phyloP scores from a whole-genome alignment of 1,140 invertebrate species.

The Sycophila sp. region DNA sequence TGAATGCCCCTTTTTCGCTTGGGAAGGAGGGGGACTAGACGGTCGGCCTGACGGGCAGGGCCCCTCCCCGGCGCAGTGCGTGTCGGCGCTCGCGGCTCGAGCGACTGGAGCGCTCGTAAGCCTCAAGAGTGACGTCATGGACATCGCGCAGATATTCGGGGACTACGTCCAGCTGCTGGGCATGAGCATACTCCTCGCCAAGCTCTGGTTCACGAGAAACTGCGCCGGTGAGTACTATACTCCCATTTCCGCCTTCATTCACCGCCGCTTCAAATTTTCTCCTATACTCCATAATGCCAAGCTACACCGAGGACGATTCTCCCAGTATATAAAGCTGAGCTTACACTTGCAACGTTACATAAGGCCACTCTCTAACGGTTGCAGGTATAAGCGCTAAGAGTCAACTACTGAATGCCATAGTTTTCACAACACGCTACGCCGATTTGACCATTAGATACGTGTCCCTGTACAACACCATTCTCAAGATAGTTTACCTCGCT shows the following conservation, averaged over 20 bases:
- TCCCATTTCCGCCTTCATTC: background rate
- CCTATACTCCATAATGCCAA: too few relatives aligned
- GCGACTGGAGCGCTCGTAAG: too few relatives aligned
- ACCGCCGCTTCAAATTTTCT: too few relatives aligned
- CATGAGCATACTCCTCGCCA: constrained; percentile 19
- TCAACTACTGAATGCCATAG: constrained; percentile 24
- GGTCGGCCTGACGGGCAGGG: too few relatives aligned
- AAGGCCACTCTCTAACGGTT: too few relatives aligned
- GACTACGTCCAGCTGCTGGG: constrained; percentile 30
- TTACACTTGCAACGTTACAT: too few relatives aligned
- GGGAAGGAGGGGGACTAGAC: too few relatives aligned
- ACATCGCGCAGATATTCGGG: constrained; percentile 25
- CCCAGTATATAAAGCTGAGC: too few relatives aligned
- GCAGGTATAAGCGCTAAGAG: constrained; percentile 34
- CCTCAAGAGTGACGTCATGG: background rate
- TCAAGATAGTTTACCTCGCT: constrained; percentile 15
- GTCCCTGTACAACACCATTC: constrained; percentile 23
- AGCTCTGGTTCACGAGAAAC: constrained; percentile 18
- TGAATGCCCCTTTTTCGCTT: too few relatives aligned
- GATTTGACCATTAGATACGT: constrained; percentile 10
- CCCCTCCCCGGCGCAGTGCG: too few relatives aligned
- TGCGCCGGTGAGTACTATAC: constrained; percentile 25
- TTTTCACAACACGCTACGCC: constrained; percentile 17
- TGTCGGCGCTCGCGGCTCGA: too few relatives aligned
- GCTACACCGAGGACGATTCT: too few relatives aligned